A percentile compares a stretch with the other conserved stretches of the same genome.
Conservation (phyloP, 2,797 vertebrate genomes). For the Philypnodon macrostomus region DNA sequence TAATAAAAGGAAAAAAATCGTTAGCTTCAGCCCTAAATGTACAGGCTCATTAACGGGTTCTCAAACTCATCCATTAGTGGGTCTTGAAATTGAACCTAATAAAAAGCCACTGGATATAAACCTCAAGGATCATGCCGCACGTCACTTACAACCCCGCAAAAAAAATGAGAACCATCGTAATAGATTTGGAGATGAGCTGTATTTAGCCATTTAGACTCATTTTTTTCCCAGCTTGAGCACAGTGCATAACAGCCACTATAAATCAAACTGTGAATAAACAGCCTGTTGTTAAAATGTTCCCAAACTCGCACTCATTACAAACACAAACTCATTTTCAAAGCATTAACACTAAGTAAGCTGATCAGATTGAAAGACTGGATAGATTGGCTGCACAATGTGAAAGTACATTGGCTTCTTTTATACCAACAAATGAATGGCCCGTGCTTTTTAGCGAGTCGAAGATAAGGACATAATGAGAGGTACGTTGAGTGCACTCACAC, state of each 20-base stretch:
- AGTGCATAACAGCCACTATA: too few species aligned
- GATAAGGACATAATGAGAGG: conserved; percentile 26
- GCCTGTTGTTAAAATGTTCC: conserved; percentile 9
- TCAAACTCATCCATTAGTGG: too few species aligned
- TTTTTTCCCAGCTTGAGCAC: conserved; percentile 1
- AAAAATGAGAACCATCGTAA: too few species aligned
- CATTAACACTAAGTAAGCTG: conserved; percentile 17
- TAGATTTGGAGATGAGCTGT: too few species aligned
- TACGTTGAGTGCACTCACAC: conserved; percentile 16
- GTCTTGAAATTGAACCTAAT: too few species aligned
- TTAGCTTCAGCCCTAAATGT: too few species aligned
- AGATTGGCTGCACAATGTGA: not conserved
- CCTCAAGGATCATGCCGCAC: too few species aligned
- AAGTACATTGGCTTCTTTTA: not conserved
- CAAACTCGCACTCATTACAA: conserved; percentile 9
- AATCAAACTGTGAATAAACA: not conserved
- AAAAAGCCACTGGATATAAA: too few species aligned
- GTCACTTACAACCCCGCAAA: too few species aligned
- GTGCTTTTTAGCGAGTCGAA: conserved; percentile 1
- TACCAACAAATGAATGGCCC: conserved; percentile 9
- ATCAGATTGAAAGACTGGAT: conserved; percentile 6
- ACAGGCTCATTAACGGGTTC: too few species aligned
- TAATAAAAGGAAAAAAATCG: too few species aligned
- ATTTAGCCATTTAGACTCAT: too few species aligned
- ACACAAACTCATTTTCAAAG: conserved; percentile 10